Base-by-base conservation (phyloP, 2,888 invertebrate species). In the Plagodis pulveraria region DNA sequence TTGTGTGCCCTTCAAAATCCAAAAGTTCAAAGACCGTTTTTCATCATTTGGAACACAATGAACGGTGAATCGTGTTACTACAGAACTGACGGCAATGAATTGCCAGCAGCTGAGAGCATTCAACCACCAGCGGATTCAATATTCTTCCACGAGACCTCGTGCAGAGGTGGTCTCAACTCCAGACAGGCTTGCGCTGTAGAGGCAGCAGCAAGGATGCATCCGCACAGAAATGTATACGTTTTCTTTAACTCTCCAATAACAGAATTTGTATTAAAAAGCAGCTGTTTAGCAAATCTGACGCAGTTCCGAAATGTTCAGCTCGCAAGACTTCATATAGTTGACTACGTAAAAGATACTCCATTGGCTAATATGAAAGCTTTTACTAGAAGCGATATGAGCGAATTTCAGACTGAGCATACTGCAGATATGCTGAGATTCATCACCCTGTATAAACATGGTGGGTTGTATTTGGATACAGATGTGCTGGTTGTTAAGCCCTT, bases 91-190 rank as follows among this genome's bases (percentile, higher is more conserved):
- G 61, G 40, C 2, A 66, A 70, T n/a, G 63, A 55, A 0, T 59
- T 73, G 34, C 56, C 64, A 0, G 45, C 48, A 0, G 42, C 58
- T 5, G 63, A 66, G 7, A 55, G 56, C 0, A 6, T 36, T 6
- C 33, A 50, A 8, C 47, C 59, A 0, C 55, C 62, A 6, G 11
- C 58, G 11, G 32, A 63, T 32, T 93, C 93, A 41, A 94, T 95
- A 65, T 95, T 95, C 74, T 95, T 95, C 72, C 93, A 94, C 67
- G 95, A 95, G 74, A 95, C 95, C 0, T 94, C 95, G 0, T 95
- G 95, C 71, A 87, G 84, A 6, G 86, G 89, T 8, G 67, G 76
- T 0, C 72, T 95, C 33, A 90, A 85, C 40, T 65, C 70, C 5
- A 58, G 74, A 22, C 66, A 69, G 53, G 74, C 74, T 2, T 75